These are phyloP conservation scores for Drosophila multiciliata DNA, from an alignment of 2,888 invertebrate species.

Conservation along the genomic window DNA sequence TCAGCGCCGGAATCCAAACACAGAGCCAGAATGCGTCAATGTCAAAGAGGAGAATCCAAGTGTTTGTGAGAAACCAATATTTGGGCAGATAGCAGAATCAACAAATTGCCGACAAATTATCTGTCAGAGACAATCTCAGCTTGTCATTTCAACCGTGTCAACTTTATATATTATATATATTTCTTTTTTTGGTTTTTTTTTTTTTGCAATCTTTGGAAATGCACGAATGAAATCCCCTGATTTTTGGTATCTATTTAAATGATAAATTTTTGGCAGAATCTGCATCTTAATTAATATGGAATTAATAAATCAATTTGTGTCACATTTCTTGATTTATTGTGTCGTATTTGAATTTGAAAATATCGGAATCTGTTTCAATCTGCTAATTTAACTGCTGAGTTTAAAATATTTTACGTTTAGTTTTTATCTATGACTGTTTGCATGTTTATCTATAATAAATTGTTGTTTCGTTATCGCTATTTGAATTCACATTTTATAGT, in stretches of 20 bases:
- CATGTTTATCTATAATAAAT: neutral
- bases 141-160: neutral
- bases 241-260: neutral
- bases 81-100: conserved; percentile 25
- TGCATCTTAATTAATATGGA: neutral
- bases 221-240: neutral
- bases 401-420: neutral
- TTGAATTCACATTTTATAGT: neutral
- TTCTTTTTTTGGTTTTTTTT: conserved; percentile 2
- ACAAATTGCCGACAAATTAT: neutral
- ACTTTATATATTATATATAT: neutral
- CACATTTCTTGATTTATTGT: neutral
- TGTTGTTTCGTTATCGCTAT: neutral
- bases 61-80: conserved; percentile 45
- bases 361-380: neutral
- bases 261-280: neutral
- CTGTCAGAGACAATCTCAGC: conserved; percentile 5
- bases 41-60: neutral
- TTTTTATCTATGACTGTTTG: neutral
- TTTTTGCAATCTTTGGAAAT: conserved; percentile 2
- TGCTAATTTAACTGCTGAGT: neutral
- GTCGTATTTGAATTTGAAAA: neutral
- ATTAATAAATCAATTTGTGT: neutral
- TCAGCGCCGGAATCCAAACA: conserved; percentile 26
- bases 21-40: conserved; percentile 10